Evolutionary conservation across 1,140 invertebrate species (phyloP), one percentile per base, ranked within the genome.

Genomic region (Cyclargus thomasi): DNA sequence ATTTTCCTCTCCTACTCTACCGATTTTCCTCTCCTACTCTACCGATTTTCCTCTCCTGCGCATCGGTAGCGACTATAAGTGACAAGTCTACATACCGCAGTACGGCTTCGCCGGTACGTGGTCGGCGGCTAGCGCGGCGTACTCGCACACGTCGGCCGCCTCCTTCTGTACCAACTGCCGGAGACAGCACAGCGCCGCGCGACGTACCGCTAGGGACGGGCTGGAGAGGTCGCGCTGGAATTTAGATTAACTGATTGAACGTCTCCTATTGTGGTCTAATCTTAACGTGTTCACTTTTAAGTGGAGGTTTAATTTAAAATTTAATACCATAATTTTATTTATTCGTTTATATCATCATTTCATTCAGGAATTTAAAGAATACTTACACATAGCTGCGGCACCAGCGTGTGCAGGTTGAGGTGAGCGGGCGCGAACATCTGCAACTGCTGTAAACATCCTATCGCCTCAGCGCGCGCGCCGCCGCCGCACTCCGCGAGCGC

Each of bases 371-470:
- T n/a, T n/a, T n/a, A n/a, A n/a, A n/a, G n/a, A n/a, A n/a, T 68
- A 94, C 96, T 94, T 92, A 97, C 97, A 90, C 97, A 99, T 69
- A 99, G 92, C 66, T 96, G 96, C 36, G 98, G 97, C 70, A 99
- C 97, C 3, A 99, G 92, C 6, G 95, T 95, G 68, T 96, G 96
- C 68, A 99, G 91, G 90, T 99, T 98, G 62, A 99, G 95, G 84
- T 98, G 97, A 75, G 95, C 92, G 0, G 98, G 97, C 70, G 98
- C 98, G 92, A 99, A 99, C 85, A 99, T 92, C 92, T 99, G 99
- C 65, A 99, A 92, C 81, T 99, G 97, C 84, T 99, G 99, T 53
- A 99, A 93, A 84, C 98, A 99, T 23, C 96, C 95, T 11, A 98
- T 97, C 8, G 98, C 98, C 90, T 99, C 98, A 0, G 98, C 97